Evolutionary conservation across 2,888 invertebrate genomes (phyloP).

Genomic region (Lamellibrachia satsuma): DNA sequence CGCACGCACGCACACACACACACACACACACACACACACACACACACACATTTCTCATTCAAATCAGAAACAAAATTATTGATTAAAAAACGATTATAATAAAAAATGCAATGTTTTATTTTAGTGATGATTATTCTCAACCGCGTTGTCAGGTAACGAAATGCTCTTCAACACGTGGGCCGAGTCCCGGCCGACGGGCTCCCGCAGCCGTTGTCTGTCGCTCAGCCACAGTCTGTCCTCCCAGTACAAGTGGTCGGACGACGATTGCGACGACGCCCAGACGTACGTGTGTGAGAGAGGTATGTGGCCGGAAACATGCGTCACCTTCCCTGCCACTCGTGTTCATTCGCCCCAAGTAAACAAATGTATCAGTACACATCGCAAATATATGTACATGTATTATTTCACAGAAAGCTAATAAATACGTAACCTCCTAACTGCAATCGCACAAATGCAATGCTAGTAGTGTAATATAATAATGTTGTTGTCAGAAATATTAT

Average conservation of each 20-base stretch:
- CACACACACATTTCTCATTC: too few relatives aligned
- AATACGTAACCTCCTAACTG: too few relatives aligned
- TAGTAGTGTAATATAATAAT: neutral
- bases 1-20: too few relatives aligned
- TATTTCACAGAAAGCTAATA: too few relatives aligned
- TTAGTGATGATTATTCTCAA: neutral
- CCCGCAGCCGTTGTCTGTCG: neutral
- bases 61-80: too few relatives aligned
- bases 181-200: neutral
- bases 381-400: too few relatives aligned
- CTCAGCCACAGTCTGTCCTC: neutral
- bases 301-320: neutral
- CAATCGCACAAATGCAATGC: neutral
- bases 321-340: too few relatives aligned
- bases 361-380: too few relatives aligned
- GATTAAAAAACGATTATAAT: neutral
- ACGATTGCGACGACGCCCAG: neutral
- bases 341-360: too few relatives aligned
- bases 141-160: neutral
- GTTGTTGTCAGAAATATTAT: neutral
- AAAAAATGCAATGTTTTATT: neutral
- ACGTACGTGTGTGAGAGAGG: neutral
- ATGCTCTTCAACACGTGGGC: neutral
- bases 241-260: neutral
- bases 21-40: too few relatives aligned